phyloP scores from a whole-genome alignment of 2,888 invertebrate species.

The Drosophila cracens region DNA sequence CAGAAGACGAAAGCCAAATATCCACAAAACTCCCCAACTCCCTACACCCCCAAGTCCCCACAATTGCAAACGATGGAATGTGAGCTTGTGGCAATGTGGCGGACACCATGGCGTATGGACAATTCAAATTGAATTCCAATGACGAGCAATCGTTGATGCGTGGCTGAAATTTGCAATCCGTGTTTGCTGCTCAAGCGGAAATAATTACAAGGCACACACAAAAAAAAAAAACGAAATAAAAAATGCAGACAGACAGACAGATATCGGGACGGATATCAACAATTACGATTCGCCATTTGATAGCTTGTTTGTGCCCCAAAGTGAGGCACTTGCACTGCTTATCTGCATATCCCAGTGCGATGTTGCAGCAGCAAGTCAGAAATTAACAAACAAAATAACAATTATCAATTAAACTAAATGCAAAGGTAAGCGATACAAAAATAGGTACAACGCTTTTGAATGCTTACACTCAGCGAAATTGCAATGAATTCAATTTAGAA shows the following conservation, averaged over 20 bases:
- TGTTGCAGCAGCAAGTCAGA: slow-evolving; percentile 9
- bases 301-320: slow-evolving; percentile 23
- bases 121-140: slow-evolving; percentile 79
- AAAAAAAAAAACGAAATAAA: slow-evolving; percentile 25
- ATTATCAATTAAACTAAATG: slow-evolving; percentile 11
- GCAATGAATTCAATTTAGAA: neutral
- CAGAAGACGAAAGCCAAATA: slow-evolving; percentile 70
- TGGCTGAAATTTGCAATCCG: slow-evolving; percentile 76
- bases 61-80: slow-evolving; percentile 32
- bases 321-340: slow-evolving; percentile 12
- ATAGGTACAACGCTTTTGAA: neutral
- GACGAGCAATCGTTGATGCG: slow-evolving; percentile 80
- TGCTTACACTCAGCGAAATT: neutral
- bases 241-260: slow-evolving; percentile 22
- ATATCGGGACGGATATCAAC: slow-evolving; percentile 13
- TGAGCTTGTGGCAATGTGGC: slow-evolving; percentile 41
- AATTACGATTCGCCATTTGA: slow-evolving; percentile 44
- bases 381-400: slow-evolving; percentile 3
- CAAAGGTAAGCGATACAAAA: neutral
- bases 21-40: neutral
- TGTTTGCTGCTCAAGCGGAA: slow-evolving; percentile 71
- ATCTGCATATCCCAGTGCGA: neutral
- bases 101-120: slow-evolving; percentile 52
- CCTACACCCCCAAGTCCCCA: neutral
- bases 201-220: slow-evolving; percentile 59